Percentiles rank a stretch among this genome's conserved stretches.
Conservation (phyloP, 2,113 vertebrate species). For the Fulica atra region DNA sequence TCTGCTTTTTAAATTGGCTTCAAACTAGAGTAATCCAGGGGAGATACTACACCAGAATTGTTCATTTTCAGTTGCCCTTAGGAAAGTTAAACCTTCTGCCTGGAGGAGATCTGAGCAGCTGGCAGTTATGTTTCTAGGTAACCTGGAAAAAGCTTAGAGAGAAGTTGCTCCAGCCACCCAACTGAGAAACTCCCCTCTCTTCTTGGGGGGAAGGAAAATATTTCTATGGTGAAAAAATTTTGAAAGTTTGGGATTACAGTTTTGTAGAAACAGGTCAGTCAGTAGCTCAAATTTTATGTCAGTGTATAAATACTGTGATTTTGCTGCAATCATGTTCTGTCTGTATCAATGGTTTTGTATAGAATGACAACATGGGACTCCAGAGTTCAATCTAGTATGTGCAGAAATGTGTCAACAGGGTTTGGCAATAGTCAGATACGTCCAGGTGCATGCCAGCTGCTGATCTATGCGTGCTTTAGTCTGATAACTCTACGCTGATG, state of each 20-base stretch:
- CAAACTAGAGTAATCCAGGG: not conserved
- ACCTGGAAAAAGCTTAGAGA: not conserved
- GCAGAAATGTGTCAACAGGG: not conserved
- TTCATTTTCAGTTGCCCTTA: not conserved
- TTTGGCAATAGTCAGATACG: not conserved
- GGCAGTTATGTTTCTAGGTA: not conserved
- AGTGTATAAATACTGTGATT: not conserved
- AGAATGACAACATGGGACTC: not conserved
- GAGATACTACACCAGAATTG: not conserved
- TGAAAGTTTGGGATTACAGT: not conserved
- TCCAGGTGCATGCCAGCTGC: not conserved
- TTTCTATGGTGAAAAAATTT: not conserved
- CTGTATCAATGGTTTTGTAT: not conserved
- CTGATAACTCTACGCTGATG: not conserved
- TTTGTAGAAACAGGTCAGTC: not conserved
- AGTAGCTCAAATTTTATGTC: not conserved
- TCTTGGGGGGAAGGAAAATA: not conserved
- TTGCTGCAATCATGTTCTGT: not conserved
- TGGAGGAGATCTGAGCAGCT: not conserved
- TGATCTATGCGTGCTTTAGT: not conserved
- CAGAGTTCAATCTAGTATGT: not conserved
- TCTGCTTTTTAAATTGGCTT: not conserved
- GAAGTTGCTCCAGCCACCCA: not conserved
- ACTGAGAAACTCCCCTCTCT: not conserved
- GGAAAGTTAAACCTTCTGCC: not conserved